Base-by-base conservation (phyloP, 2,797 vertebrate genomes). In the Crocidura indochinensis region DNA sequence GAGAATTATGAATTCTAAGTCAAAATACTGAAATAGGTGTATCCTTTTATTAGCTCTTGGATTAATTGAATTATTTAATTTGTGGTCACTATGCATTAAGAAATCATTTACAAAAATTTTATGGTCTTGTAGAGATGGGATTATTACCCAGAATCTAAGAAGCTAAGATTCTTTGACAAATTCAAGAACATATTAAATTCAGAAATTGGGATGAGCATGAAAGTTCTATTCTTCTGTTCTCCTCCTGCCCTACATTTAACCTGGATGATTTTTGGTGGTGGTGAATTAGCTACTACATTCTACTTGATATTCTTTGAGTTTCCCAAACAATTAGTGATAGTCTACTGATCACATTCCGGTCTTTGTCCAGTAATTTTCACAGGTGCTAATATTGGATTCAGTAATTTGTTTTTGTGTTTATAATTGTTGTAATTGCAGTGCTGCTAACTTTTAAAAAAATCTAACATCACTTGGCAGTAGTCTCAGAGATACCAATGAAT, bases 241-340 rank as follows among this genome's bases (percentile, higher is more conserved):
- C 15, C 1, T 10, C 26, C 51, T 26, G 2, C 31, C 24, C 1
- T 87, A 4, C 7, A 51, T 47, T 73, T 38, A 31, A 79, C 20
- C 0, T 6, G 0, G 29, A 29, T 74, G 31, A 68, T 62, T 51
- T 73, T 26, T 53, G 44, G 46, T 72, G 29, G 47, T 17, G 31
- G 5, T 17, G 2, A 6, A 29, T 7, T 56, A 19, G 0, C 1
- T 38, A 12, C 1, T 73, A 8, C 7, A 7, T 51, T 84, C 4
- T 11, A 46, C 14, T 46, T 51, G 60, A 56, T 5, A 26, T 8
- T 46, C 7, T 62, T 47, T 14, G 15, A 8, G 4, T 78, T 93
- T 53, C 77, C 29, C 53, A 0, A 27, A 3, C 2, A 27, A 47
- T 15, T 56, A 22, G 15, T 0, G 46, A 20, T 31, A 68, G n/a